Evolutionary conservation across 2,113 vertebrate genomes (phyloP).

Genomic region (Cacatua alba): DNA sequence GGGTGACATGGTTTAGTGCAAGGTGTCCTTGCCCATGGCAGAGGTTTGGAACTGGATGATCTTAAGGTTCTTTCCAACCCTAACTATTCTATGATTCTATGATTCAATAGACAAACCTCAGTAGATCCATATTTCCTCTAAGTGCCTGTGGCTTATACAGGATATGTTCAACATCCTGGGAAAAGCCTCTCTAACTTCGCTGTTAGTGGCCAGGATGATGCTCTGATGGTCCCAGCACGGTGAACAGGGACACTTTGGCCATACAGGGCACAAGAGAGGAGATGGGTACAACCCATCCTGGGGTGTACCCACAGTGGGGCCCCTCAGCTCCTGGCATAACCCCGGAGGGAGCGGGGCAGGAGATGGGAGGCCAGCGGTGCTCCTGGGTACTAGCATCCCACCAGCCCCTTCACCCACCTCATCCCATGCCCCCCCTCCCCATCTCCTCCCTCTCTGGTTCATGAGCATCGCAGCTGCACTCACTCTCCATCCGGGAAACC

Average conservation of each 20-base stretch:
- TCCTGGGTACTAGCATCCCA: neutral
- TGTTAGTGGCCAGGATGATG: neutral
- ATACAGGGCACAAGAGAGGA: neutral
- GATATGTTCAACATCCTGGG: accelerated
- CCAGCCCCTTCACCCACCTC: accelerated
- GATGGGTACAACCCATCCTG: accelerated
- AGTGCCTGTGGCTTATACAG: accelerated
- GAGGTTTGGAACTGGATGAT: neutral
- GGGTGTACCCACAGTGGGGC: accelerated
- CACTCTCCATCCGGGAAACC: neutral
- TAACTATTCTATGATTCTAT: neutral
- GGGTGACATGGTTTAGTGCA: neutral
- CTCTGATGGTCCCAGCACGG: accelerated
- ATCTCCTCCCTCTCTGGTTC: accelerated
- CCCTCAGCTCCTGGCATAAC: accelerated
- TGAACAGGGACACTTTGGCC: too few relatives aligned
- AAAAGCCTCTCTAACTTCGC: neutral
- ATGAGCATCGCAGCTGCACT: accelerated
- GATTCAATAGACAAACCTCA: neutral
- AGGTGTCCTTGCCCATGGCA: neutral
- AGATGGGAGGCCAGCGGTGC: accelerated
- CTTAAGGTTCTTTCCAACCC: neutral
- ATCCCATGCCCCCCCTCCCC: accelerated
- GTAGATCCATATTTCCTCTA: accelerated
- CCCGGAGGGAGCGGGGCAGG: neutral